phyloP scores from a whole-genome alignment of 2,888 invertebrate species.

The Parnassius orleans region DNA sequence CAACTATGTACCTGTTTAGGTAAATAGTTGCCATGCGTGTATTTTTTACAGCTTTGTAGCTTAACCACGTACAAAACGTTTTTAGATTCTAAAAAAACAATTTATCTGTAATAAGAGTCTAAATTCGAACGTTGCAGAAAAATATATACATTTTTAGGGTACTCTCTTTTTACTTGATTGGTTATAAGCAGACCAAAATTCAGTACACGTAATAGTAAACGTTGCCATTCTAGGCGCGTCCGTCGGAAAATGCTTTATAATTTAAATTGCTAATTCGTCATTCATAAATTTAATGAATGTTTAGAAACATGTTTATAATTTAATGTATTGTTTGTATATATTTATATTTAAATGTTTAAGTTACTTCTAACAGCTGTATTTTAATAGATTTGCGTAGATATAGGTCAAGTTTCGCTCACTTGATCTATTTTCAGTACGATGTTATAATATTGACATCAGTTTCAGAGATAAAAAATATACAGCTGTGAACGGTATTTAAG shows the following conservation, averaged over 20 bases:
- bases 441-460: conserved; percentile 6
- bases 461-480: background rate
- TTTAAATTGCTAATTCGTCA: conserved; percentile 23
- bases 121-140: background rate
- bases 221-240: conserved; percentile 8
- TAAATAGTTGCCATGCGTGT: conserved; percentile 5
- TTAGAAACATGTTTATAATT: background rate
- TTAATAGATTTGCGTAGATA: background rate
- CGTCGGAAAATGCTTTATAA: conserved; percentile 10
- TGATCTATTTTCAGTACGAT: conserved; percentile 13
- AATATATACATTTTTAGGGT: background rate
- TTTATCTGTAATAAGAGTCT: background rate
- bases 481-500: too few species aligned
- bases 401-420: conserved; percentile 10
- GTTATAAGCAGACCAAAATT: conserved; percentile 3
- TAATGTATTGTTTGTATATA: background rate
- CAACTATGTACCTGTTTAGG: conserved; percentile 20
- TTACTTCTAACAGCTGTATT: background rate
- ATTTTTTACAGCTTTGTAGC: too few species aligned
- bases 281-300: conserved; percentile 20
- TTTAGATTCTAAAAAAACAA: conserved; percentile 5
- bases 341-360: too few species aligned
- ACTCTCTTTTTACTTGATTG: conserved; percentile 1
- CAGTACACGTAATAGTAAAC: conserved; percentile 10
- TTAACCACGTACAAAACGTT: conserved; percentile 5